Conservation (phyloP, 2,888 invertebrate species). For the Phalangium opilio region DNA sequence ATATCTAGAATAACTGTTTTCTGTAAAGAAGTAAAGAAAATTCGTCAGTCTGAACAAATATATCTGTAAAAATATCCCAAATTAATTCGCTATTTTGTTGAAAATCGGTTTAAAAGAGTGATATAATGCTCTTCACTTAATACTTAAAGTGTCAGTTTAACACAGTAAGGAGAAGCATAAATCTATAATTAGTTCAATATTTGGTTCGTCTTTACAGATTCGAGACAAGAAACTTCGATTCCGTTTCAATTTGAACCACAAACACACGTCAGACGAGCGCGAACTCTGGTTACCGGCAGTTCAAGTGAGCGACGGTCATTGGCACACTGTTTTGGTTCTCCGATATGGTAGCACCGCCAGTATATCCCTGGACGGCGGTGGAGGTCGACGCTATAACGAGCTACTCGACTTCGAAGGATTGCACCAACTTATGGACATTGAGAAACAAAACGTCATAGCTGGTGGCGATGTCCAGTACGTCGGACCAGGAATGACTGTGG, state of each 20-base stretch:
- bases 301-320: slow-evolving; percentile 85
- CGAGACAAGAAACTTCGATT: slow-evolving; percentile 78
- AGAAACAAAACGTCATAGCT: slow-evolving; percentile 85
- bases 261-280: slow-evolving; percentile 65
- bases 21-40: no score
- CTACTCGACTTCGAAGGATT: slow-evolving; percentile 67
- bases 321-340: slow-evolving; percentile 85
- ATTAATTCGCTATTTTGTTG: no score
- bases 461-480: slow-evolving; percentile 92
- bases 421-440: slow-evolving; percentile 80
- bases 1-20: no score
- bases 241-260: slow-evolving; percentile 78
- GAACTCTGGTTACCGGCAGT: slow-evolving; percentile 80
- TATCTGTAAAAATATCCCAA: no score
- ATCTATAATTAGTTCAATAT: no score
- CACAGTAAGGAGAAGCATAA: no score
- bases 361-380: slow-evolving; percentile 83
- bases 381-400: slow-evolving; percentile 82
- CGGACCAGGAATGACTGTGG: slow-evolving; percentile 81
- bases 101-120: no score
- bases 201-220: no score
- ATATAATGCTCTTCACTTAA: no score
- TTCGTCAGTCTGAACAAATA: no score
- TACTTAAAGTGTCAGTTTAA: no score
- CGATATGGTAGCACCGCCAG: slow-evolving; percentile 85